Conservation (phyloP, 2,797 vertebrate genomes). For the Lutjanus argentimaculatus region DNA sequence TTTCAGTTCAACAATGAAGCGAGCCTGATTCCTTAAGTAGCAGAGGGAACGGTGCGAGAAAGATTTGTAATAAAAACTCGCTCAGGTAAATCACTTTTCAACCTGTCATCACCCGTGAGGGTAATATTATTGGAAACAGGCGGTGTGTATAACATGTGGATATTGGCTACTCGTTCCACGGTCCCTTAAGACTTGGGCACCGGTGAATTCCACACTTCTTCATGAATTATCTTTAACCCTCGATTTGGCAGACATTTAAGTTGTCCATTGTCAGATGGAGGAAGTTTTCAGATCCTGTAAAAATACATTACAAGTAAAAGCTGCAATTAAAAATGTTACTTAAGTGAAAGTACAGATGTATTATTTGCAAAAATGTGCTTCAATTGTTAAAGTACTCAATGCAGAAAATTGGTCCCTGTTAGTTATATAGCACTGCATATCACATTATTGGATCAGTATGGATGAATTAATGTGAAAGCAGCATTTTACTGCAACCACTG, state of each 20-base stretch:
- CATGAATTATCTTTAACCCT: conserved; percentile 68
- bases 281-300: neutral
- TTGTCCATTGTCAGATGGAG: too few relatives aligned
- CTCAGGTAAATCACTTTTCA: conserved; percentile 85
- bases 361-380: neutral
- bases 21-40: conserved; percentile 73
- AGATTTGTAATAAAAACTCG: conserved; percentile 81
- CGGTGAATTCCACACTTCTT: conserved; percentile 72
- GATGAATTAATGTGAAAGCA: too few relatives aligned
- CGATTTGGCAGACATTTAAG: conserved; percentile 41
- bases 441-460: too few relatives aligned
- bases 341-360: neutral
- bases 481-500: too few relatives aligned
- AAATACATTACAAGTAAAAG: neutral
- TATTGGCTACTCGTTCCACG: conserved; percentile 73
- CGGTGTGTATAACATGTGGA: conserved; percentile 80
- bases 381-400: neutral
- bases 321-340: neutral
- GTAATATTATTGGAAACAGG: conserved; percentile 85
- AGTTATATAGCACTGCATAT: neutral
- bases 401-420: neutral
- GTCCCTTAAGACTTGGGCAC: conserved; percentile 64
- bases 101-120: conserved; percentile 80
- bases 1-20: conserved; percentile 61
- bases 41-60: conserved; percentile 71